These are phyloP conservation scores for Phodopus roborovskii DNA, from an alignment of 2,113 vertebrate genomes.

Conservation along the genomic window DNA sequence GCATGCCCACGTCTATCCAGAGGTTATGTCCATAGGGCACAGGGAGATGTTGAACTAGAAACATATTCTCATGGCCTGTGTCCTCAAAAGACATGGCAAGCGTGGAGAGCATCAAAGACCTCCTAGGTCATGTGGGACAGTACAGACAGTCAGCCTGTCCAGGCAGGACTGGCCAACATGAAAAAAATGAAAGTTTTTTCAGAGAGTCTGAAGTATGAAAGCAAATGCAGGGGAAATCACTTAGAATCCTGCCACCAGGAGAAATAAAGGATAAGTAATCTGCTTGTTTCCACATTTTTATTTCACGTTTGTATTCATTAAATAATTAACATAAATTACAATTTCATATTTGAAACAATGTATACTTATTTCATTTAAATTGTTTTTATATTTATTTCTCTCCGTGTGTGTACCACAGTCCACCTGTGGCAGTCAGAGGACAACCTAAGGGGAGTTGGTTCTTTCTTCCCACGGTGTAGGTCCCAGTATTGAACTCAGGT, in stretches of 20 bases:
- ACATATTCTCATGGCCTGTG: background rate
- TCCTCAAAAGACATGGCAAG: background rate
- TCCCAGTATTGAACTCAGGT: background rate
- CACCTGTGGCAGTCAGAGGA: background rate
- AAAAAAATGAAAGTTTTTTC: background rate
- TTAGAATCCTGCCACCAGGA: background rate
- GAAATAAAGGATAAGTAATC: background rate
- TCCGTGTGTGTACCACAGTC: background rate
- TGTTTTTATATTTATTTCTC: background rate
- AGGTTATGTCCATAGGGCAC: background rate
- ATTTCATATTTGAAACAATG: conserved; percentile 9
- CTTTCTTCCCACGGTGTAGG: background rate
- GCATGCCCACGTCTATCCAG: background rate
- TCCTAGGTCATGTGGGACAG: background rate
- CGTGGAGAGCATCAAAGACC: background rate
- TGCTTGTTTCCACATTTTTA: background rate
- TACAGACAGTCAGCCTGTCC: background rate
- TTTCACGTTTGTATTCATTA: background rate
- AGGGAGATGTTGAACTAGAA: background rate
- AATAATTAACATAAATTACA: background rate
- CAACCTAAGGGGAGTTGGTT: background rate
- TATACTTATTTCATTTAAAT: background rate
- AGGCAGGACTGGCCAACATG: background rate
- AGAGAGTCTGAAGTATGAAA: background rate
- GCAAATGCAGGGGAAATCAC: background rate